A percentile compares a stretch with the other conserved stretches of the same genome.
phyloP scores from a whole-genome alignment of 2,113 vertebrate genomes.

The Acanthochromis polyacanthus region DNA sequence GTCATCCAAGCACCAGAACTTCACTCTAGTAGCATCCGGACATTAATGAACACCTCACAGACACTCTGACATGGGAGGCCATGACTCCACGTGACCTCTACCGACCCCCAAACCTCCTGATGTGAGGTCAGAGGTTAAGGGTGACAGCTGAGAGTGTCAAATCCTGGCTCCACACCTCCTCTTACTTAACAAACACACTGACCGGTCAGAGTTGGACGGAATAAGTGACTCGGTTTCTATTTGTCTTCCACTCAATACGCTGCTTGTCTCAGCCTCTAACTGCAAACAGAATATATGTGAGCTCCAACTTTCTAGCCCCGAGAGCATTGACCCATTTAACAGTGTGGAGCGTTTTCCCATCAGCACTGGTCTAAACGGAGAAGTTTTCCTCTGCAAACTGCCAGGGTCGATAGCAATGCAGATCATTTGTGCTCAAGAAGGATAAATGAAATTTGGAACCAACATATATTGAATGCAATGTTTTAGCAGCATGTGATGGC shows the following conservation, averaged over 20 bases:
- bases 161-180: conserved; percentile 57
- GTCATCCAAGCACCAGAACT: conserved; percentile 29
- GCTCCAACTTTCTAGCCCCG: conserved; percentile 11
- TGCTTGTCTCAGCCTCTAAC: conserved; percentile 11
- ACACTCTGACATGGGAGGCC: conserved; percentile 42
- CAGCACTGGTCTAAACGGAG: conserved; percentile 43
- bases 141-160: conserved; percentile 66
- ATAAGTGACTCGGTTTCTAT: conserved; percentile 34
- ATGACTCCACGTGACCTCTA: conserved; percentile 50
- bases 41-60: conserved; percentile 58
- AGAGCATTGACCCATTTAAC: conserved; percentile 49
- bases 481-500: too few relatives aligned
- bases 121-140: conserved; percentile 64
- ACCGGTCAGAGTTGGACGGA: conserved; percentile 33
- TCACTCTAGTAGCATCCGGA: not conserved
- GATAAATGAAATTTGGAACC: too few relatives aligned
- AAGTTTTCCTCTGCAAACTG: conserved; percentile 18
- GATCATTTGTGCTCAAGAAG: too few relatives aligned
- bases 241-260: conserved; percentile 41
- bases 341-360: conserved; percentile 35
- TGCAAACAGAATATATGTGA: conserved; percentile 22
- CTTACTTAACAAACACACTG: conserved; percentile 18
- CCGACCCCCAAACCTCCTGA: conserved; percentile 45
- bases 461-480: too few relatives aligned
- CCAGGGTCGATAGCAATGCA: too few relatives aligned